Base-by-base conservation (phyloP, 64 coral and sea anemone genomes). In the Montipora sp. region DNA sequence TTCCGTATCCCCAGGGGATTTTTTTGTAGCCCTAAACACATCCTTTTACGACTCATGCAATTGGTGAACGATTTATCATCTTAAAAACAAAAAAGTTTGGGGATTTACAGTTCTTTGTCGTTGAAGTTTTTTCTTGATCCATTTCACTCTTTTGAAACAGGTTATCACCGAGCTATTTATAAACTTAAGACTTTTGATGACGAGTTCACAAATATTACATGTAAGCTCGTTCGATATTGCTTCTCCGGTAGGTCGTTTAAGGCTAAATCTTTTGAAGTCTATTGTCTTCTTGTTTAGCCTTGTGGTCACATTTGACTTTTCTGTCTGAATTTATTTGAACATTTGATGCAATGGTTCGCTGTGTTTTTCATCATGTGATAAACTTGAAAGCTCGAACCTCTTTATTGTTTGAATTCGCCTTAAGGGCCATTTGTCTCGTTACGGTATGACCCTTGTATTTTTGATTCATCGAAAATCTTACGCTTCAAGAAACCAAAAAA, bases 271-370 rank as follows among this genome's bases (percentile, higher is more conserved):
- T 71, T 69, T 84, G 13, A 69, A 12, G 5, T 48, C 61, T 69
- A 48, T 84, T 69, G 81, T 84, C 81, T 70, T 84, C 63, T 20
- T 69, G 59, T 70, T 84, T 48, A n/a, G 47, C 3, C 81, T 60
- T 19, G 81, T 22, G 81, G 61, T 70, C 45, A 14, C 44, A 14
- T 5, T 69, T 84, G 81, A 84, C 81, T 84, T 84, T 83, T 43
- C 44, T 81, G 57, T 55, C 79, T 59, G 13, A 12, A 58, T 46
- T 61, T 84, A 84, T 84, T 67, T 84, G 59, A 44, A 84, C 81
- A 84, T 57, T 70, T 65, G 23, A 43, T 49, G 63, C 14, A 65
- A 69, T 69, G 5, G 6, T 8, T 43, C 21, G 51, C n/a, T 83
- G 63, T 83, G 12, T 83, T 57, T 27, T 47, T n/a, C 57, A 36